These are phyloP conservation scores for Graphium colonna DNA, from an alignment of 2,888 invertebrate species.

Conservation along the genomic window DNA sequence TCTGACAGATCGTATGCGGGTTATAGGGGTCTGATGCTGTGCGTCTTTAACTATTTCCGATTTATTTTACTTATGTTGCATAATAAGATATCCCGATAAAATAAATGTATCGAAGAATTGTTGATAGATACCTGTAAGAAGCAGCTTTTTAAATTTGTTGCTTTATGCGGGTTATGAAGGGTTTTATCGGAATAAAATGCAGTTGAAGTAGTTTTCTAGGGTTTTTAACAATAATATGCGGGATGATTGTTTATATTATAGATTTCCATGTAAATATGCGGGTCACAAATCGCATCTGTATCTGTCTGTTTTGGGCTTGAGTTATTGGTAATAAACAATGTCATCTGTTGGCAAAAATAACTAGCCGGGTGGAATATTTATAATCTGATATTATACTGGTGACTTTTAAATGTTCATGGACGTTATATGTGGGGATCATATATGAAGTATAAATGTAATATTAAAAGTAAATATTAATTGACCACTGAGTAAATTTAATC, in stretches of 20 bases:
- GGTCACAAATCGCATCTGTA: slow-evolving; percentile 7
- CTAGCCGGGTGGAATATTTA: too few relatives aligned
- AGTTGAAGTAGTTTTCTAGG: background rate
- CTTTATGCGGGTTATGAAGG: background rate
- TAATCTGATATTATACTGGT: too few relatives aligned
- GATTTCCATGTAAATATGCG: background rate
- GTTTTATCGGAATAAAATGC: background rate
- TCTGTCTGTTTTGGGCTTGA: too few relatives aligned
- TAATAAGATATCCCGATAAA: slow-evolving; percentile 8
- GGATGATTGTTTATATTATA: background rate
- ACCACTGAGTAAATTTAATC: too few relatives aligned
- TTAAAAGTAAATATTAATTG: too few relatives aligned
- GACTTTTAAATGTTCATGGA: too few relatives aligned
- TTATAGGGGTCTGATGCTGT: slow-evolving; percentile 16
- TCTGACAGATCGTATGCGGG: slow-evolving; percentile 19
- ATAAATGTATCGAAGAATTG: background rate
- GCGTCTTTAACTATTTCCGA: slow-evolving; percentile 15
- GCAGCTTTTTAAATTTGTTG: background rate
- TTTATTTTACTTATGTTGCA: slow-evolving; percentile 15
- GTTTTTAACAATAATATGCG: background rate
- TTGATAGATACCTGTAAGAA: background rate
- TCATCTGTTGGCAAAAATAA: too few relatives aligned
- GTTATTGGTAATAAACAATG: too few relatives aligned
- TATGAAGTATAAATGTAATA: too few relatives aligned
- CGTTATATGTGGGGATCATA: too few relatives aligned